Conservation (phyloP, 2,797 vertebrate genomes). For the Eremophila alpestris region DNA sequence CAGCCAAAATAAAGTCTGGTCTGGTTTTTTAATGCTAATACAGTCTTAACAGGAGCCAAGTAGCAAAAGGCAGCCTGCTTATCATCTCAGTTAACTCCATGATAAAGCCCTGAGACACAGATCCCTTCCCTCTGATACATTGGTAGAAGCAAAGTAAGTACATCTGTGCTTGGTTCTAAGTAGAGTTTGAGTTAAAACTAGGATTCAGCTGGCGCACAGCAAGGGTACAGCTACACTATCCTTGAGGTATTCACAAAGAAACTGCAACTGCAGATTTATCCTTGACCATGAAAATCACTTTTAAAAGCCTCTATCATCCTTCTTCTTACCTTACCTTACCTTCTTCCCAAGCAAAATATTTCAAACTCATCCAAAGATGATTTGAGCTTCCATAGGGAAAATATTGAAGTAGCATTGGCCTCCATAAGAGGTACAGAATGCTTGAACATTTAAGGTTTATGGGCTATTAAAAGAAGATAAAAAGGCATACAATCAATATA, state of each 20-base stretch:
- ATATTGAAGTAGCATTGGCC: background rate
- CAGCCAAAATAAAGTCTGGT: background rate
- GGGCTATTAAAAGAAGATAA: background rate
- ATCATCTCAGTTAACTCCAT: background rate
- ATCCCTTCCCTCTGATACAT: background rate
- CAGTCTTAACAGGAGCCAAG: background rate
- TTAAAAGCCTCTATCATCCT: background rate
- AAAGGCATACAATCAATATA: background rate
- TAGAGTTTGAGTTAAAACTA: background rate
- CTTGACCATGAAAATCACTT: background rate
- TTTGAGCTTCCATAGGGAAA: background rate
- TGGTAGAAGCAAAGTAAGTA: background rate
- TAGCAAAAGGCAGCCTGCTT: background rate
- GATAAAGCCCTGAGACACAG: background rate
- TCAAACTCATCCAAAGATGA: background rate
- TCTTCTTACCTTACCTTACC: background rate
- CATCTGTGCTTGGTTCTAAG: fast-evolving
- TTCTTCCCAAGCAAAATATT: background rate
- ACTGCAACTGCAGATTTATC: background rate
- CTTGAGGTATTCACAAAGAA: background rate
- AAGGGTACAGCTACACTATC: background rate
- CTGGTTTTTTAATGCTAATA: background rate
- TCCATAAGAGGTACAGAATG: background rate
- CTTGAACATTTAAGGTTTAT: fast-evolving
- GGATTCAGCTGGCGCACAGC: background rate